Conservation (phyloP, 2,113 vertebrate species). For the Xiphophorus maculatus region DNA sequence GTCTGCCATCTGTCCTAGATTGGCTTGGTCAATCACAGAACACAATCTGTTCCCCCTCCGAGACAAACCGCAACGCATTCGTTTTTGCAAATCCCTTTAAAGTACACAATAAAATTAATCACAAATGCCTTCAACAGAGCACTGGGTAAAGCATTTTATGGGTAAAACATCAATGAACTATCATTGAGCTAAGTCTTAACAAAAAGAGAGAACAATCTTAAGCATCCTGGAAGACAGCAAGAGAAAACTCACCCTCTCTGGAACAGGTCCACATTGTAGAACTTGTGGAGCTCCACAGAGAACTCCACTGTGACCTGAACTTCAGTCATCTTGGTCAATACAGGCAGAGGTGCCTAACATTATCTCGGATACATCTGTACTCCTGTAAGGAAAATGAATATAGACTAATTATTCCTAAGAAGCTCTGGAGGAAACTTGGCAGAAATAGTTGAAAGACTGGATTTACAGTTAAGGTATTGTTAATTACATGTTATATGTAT, state of each 20-base stretch:
- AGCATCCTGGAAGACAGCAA: neutral
- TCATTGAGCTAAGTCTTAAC: neutral
- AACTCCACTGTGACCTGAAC: slow-evolving; percentile 99
- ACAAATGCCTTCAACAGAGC: slow-evolving; percentile 2
- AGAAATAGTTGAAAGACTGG: neutral
- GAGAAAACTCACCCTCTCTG: slow-evolving; percentile 91
- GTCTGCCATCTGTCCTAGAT: slow-evolving; percentile 9
- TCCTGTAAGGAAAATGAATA: slow-evolving; percentile 33
- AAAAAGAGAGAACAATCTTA: neutral
- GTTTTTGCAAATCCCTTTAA: neutral
- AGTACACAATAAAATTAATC: neutral
- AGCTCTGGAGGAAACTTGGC: neutral
- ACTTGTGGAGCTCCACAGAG: slow-evolving; percentile 98
- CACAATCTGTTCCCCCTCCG: neutral
- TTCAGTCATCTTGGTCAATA: slow-evolving; percentile 94
- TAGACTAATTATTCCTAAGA: neutral
- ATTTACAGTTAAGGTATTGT: neutral
- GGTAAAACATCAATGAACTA: neutral
- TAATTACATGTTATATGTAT: too few relatives aligned
- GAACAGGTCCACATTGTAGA: slow-evolving; percentile 99
- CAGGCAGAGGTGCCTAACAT: slow-evolving; percentile 81
- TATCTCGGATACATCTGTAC: slow-evolving; percentile 73
- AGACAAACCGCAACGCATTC: neutral
- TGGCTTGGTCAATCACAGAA: slow-evolving; percentile 2
- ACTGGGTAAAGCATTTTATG: neutral